Percentiles rank a stretch among this genome's conserved stretches.
Evolutionary conservation across 2,797 vertebrate species (phyloP).

Genomic region (Cryptoprocta ferox): DNA sequence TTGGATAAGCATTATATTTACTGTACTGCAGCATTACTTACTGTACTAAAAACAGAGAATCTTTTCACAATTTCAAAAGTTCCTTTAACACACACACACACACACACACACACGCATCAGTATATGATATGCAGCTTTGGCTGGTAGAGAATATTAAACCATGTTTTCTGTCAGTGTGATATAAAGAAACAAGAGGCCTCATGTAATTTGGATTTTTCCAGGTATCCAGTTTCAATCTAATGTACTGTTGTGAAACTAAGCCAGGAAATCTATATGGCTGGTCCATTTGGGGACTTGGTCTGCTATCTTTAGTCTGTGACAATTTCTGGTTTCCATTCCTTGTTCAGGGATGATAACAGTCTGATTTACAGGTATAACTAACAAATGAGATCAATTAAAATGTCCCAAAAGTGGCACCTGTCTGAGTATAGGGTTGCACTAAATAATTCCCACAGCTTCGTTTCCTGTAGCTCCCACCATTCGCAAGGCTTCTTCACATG

Average conservation of each 20-base stretch:
- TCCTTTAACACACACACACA: not conserved
- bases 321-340: slow-evolving; percentile 89
- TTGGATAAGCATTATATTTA: slow-evolving; percentile 61
- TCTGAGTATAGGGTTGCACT: slow-evolving; percentile 93
- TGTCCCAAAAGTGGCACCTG: slow-evolving; percentile 94
- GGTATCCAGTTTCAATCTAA: slow-evolving; percentile 92
- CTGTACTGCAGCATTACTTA: not conserved
- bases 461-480: slow-evolving; percentile 91
- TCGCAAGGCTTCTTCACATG: slow-evolving; percentile 89
- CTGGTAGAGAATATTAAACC: slow-evolving; percentile 88
- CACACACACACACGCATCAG: not conserved
- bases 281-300: slow-evolving; percentile 83
- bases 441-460: slow-evolving; percentile 93
- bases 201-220: slow-evolving; percentile 97
- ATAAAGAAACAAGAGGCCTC: slow-evolving; percentile 95
- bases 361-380: slow-evolving; percentile 95
- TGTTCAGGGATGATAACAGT: slow-evolving; percentile 91
- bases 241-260: slow-evolving; percentile 92
- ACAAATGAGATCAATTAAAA: slow-evolving; percentile 99
- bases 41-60: slow-evolving; percentile 65
- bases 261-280: slow-evolving; percentile 91
- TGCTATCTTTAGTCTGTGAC: slow-evolving; percentile 86
- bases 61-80: slow-evolving; percentile 48
- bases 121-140: slow-evolving; percentile 65
- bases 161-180: slow-evolving; percentile 91